Evolutionary conservation across 2,888 invertebrate genomes (phyloP), one percentile per base, ranked within the genome.

Genomic region (Drosophila sordidula): DNA sequence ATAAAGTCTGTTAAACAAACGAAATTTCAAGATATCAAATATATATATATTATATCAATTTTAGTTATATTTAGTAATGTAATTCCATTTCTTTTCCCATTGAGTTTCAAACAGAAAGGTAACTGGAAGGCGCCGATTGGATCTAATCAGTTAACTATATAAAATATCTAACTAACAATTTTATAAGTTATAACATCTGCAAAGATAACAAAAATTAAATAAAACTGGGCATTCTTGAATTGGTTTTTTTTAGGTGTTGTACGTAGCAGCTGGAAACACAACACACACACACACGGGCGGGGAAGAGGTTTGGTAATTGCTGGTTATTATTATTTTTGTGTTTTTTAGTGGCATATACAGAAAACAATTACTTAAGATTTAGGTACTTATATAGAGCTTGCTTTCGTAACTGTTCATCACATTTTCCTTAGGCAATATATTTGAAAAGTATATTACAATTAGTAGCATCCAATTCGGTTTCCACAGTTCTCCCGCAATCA

Each of bases 341-440:
- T 39, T 62, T 49, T 78, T 78, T 76, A 76, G 77, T 75, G 75
- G 70, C 79, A 75, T 75, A 61, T 75, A 76, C 79, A 76, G 41
- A 65, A 70, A 79, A 75, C 79, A 76, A 65, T 79, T 78, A 76
- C 75, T 78, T 75, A 78, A 65, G 6, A 62, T 62, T 36, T 75
- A 76, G 18, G 65, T 75, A 76, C 79, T 76, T 78, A 76, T 75
- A 79, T 58, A 65, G 65, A 68, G 62, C 39, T 62, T 54, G 49
- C 63, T 59, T 58, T 61, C 32, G 18, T 25, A 34, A 16, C 38
- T 46, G 25, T 34, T 16, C 41, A 16, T 51, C 55, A 55, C 32
- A 62, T 54, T 55, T 46, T 41, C 12, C 6, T 46, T 45, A n/a
- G 41, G 18, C 22, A 64, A 25, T n/a, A 16, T 29, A 16, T 29